phyloP scores from a whole-genome alignment of 2,888 invertebrate genomes.

The Parnassius orleans region DNA sequence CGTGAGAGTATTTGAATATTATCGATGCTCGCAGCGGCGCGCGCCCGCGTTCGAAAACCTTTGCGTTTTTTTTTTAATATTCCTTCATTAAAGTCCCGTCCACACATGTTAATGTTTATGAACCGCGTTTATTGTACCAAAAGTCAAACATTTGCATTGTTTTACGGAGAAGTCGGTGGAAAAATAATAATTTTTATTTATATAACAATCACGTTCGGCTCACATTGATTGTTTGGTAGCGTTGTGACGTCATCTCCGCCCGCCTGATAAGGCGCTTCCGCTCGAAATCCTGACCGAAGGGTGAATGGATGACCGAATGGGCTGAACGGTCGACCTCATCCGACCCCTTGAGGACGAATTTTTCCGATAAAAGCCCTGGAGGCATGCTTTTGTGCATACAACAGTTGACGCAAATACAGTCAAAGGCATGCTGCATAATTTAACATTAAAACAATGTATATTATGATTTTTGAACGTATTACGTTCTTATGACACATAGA shows the following conservation, averaged over 20 bases:
- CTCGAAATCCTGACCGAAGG: constrained; percentile 57
- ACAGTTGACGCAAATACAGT: constrained; percentile 1
- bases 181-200: constrained; percentile 60
- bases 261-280: constrained; percentile 77
- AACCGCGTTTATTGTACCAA: constrained; percentile 38
- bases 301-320: constrained; percentile 39
- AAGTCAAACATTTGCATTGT: constrained; percentile 66
- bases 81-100: constrained; percentile 8
- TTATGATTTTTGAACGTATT: constrained; percentile 5
- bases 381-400: neutral
- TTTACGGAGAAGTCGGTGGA: constrained; percentile 53
- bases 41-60: constrained; percentile 31
- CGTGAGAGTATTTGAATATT: constrained; percentile 64
- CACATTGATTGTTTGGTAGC: constrained; percentile 57
- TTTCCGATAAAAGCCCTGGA: constrained; percentile 31
- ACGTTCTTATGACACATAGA: constrained; percentile 1
- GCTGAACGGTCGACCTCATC: constrained; percentile 28
- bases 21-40: constrained; percentile 36
- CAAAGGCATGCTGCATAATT: neutral
- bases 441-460: neutral
- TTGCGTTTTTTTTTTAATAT: constrained; percentile 6
- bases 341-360: constrained; percentile 43
- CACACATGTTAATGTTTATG: constrained; percentile 28
- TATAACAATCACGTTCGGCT: constrained; percentile 74
- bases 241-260: constrained; percentile 71